Conservation (phyloP, 2,797 vertebrate species). For the Danio choprae region DNA sequence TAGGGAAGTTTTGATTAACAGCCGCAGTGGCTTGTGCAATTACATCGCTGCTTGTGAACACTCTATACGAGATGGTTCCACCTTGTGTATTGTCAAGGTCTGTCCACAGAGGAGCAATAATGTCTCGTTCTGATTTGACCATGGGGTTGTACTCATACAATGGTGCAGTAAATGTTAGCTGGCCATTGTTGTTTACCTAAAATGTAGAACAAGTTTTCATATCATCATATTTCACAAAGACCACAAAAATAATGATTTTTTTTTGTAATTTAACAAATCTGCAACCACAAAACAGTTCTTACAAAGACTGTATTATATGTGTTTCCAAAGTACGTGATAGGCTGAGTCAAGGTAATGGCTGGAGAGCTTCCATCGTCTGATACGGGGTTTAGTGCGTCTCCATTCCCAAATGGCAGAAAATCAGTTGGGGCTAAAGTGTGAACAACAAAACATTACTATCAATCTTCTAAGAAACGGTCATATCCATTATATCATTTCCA, state of each 20-base stretch:
- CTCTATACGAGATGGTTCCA: conserved; percentile 31
- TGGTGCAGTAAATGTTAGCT: conserved; percentile 1
- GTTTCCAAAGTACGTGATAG: not conserved
- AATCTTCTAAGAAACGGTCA: not conserved
- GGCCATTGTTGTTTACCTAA: conserved; percentile 27
- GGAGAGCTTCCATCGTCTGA: conserved; percentile 12
- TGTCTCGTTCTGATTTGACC: not conserved
- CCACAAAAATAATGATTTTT: not conserved
- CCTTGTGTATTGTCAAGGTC: not conserved
- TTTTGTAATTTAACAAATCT: not conserved
- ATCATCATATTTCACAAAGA: not conserved
- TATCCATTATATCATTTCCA: not conserved
- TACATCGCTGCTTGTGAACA: conserved; percentile 20
- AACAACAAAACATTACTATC: no score
- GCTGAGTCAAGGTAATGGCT: not conserved
- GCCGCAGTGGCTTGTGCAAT: not conserved
- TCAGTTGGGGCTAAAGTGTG: not conserved
- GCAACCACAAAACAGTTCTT: not conserved
- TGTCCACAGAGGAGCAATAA: conserved; percentile 53
- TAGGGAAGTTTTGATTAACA: conserved; percentile 15
- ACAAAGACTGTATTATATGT: not conserved
- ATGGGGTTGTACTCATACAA: not conserved
- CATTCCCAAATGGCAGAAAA: conserved; percentile 2
- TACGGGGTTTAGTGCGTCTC: not conserved
- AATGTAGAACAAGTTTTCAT: not conserved